Conservation (phyloP, 2,888 invertebrate species). For the Elysia crispata region DNA sequence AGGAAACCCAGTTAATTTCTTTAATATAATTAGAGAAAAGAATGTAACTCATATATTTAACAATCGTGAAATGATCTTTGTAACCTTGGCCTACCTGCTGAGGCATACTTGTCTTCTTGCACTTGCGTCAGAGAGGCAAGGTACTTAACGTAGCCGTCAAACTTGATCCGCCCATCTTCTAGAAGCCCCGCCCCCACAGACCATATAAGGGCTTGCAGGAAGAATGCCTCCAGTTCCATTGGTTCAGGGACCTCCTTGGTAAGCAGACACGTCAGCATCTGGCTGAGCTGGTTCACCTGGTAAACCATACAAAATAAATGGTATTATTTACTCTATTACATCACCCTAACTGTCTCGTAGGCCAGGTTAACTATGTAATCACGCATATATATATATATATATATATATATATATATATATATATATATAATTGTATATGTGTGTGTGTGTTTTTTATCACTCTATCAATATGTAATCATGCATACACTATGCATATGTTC, state of each 20-base stretch:
- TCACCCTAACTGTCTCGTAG: no score
- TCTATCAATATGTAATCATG: no score
- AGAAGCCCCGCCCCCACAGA: conserved; percentile 90
- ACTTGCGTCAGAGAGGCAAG: conserved; percentile 83
- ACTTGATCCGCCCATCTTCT: conserved; percentile 84
- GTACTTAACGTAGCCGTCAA: conserved; percentile 90
- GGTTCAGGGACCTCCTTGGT: conserved; percentile 68
- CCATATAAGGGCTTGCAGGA: conserved; percentile 87
- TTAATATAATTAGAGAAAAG: no score
- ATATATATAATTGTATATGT: no score
- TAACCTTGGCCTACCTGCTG: conserved; percentile 60
- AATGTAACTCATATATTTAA: no score
- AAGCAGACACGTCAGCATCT: conserved; percentile 86
- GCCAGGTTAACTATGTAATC: no score
- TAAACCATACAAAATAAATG: neutral
- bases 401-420: no score
- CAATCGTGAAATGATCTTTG: neutral
- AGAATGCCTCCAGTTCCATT: conserved; percentile 84
- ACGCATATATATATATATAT: no score
- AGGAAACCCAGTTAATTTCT: no score
- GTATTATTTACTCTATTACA: no score
- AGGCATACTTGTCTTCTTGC: conserved; percentile 80
- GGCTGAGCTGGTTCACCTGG: conserved; percentile 88
- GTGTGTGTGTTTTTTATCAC: no score
- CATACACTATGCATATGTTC: no score